Percentiles rank a stretch among this genome's conserved stretches.
Conservation (phyloP, 2,113 vertebrate genomes). For the Corynorhinus townsendii region DNA sequence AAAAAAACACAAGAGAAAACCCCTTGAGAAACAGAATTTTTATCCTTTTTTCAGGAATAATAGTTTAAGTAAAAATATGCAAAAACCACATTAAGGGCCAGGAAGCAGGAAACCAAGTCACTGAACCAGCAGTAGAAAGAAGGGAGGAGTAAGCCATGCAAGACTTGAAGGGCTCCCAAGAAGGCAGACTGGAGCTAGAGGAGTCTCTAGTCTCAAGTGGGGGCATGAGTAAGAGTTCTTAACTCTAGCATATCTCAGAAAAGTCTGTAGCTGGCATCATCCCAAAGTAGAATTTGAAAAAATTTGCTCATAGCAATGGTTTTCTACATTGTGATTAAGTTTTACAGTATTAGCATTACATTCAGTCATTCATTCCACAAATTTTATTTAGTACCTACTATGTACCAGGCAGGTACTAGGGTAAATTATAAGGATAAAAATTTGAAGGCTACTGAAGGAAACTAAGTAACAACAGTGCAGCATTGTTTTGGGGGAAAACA, state of each 20-base stretch:
- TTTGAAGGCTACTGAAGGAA: neutral
- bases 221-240: neutral
- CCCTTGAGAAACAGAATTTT: neutral
- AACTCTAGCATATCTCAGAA: neutral
- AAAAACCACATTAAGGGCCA: neutral
- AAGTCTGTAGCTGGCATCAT: neutral
- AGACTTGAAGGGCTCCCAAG: neutral
- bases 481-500: neutral
- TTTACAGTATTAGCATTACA: neutral
- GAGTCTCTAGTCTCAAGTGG: neutral
- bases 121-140: neutral
- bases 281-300: neutral
- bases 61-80: conserved; percentile 2
- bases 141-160: too few relatives aligned
- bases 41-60: neutral
- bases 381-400: neutral
- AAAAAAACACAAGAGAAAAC: neutral
- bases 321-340: neutral
- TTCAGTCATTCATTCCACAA: neutral
- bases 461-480: neutral
- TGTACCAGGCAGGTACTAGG: neutral
- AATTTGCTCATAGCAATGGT: neutral
- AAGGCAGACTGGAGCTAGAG: neutral
- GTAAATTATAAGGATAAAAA: neutral
- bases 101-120: neutral